Percentiles rank a stretch among this genome's conserved stretches.
These are phyloP conservation scores for Distichodus sexfasciatus DNA, from an alignment of 2,797 vertebrate genomes.

Conservation along the genomic window DNA sequence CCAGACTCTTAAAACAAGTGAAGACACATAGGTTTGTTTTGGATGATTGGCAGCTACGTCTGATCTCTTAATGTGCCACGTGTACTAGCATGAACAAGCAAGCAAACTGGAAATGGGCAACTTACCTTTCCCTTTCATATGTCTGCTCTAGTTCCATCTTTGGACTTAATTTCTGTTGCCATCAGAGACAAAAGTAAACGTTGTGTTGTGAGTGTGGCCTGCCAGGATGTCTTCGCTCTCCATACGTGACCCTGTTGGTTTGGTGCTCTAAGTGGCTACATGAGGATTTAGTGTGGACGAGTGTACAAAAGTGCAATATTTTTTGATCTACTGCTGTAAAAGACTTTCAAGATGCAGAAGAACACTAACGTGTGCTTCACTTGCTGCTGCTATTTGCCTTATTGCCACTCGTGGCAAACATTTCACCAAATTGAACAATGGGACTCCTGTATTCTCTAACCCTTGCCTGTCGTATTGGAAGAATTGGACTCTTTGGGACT, in stretches of 20 bases:
- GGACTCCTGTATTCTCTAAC: background rate
- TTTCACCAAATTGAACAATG: conserved; percentile 33
- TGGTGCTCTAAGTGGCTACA: conserved; percentile 58
- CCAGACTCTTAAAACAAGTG: conserved; percentile 7
- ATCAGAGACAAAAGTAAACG: conserved; percentile 24
- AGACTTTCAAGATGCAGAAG: conserved; percentile 44
- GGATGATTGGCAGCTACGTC: conserved; percentile 14
- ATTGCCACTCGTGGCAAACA: conserved; percentile 63
- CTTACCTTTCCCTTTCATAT: conserved; percentile 8
- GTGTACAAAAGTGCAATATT: conserved; percentile 79
- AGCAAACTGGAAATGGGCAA: background rate
- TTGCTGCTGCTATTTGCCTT: conserved; percentile 73
- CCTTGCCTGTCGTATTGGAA: background rate
- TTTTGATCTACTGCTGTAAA: conserved; percentile 67
- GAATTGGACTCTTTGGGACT: background rate
- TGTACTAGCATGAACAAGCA: conserved; percentile 34
- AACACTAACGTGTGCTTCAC: conserved; percentile 47
- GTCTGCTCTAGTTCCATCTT: background rate
- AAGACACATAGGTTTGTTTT: conserved; percentile 28
- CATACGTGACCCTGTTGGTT: conserved; percentile 29
- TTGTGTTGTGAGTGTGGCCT: conserved; percentile 16
- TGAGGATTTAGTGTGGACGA: conserved; percentile 68
- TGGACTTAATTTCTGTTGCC: conserved; percentile 23
- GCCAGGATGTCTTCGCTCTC: conserved; percentile 22
- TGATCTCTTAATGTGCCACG: conserved; percentile 48